Conservation (phyloP, 30 jellyfish, hydroid and myxozoan genomes). For the Aurelia aurita region DNA sequence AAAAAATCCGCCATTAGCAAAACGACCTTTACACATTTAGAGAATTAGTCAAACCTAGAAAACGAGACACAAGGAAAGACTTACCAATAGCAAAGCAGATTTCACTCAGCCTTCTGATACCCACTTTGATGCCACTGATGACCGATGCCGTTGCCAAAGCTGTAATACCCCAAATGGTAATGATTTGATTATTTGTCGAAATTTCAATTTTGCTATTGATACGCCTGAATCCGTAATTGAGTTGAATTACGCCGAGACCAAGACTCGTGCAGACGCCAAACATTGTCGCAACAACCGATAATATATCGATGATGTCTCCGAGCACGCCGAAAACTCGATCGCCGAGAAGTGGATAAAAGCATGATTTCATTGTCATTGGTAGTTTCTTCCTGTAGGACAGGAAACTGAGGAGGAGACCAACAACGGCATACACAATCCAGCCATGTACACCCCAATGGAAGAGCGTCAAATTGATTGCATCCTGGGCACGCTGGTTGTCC, state of each 20-base stretch:
- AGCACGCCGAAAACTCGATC: constrained; percentile 81
- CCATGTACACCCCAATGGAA: constrained; percentile 98
- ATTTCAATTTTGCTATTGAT: constrained; percentile 71
- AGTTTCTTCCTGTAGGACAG: constrained; percentile 86
- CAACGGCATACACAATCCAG: constrained; percentile 87
- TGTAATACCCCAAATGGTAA: constrained; percentile 94
- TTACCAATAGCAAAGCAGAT: constrained; percentile 92
- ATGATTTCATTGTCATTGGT: constrained; percentile 95
- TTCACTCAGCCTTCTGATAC: constrained; percentile 89
- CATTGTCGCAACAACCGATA: constrained; percentile 94
- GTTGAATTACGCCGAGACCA: constrained; percentile 96
- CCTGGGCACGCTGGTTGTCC: constrained; percentile 96
- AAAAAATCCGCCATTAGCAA: no score
- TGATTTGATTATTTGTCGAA: constrained; percentile 66
- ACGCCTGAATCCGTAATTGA: constrained; percentile 86
- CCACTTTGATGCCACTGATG: constrained; percentile 90
- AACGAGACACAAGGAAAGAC: no score
- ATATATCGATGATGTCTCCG: constrained; percentile 91
- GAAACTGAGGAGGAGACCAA: constrained; percentile 86
- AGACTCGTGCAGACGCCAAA: constrained; percentile 99
- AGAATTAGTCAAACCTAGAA: no score
- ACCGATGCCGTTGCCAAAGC: constrained; percentile 97
- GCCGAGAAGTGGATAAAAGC: constrained; percentile 97
- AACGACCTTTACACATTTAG: no score
- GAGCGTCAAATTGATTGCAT: constrained; percentile 87